Base-by-base conservation (phyloP, 2,797 vertebrate genomes). In the Dicrostonyx torquatus region DNA sequence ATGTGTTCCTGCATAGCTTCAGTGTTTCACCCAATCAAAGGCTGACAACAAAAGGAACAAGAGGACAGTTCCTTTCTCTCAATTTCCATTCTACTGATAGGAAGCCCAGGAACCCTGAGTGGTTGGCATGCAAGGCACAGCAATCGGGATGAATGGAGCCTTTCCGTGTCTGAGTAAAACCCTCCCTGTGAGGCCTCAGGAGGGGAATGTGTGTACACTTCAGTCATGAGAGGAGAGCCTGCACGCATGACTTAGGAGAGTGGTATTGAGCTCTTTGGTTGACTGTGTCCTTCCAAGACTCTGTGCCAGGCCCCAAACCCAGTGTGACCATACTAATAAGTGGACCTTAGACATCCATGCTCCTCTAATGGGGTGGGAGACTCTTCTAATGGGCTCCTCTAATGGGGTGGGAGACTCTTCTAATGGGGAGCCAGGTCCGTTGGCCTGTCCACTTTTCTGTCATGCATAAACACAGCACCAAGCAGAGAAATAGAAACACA, bases 151-250 rank as follows among this genome's bases (percentile, higher is more conserved):
- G 26, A 48, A 22, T 45, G 12, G 50, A 77, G 83, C 26, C n/a
- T n/a, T 78, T 64, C 50, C 2, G 7, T 0, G 2, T 50, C 43
- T 0, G 0, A 50, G 43, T 2, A 53, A 40, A 24, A 1, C 29
- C 20, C 31, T 40, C 14, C 48, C 22, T 5, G 0, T 1, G 11
- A 55, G 31, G 48, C 64, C 5, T 12, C 4, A 3, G 77, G 43
- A 75, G 31, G 24, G 20, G 60, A 50, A 5, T 29, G n/a, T 13
- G 24, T 1, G 0, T n/a, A 24, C 22, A 2, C 29, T 34, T 90
- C 34, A 5, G 45, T 66, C n/a, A 0, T 1, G 0, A 20, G 62
- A 68, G 55, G 3, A 48, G 24, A 64, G 7, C 18, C 29, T 1
- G 0, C 17, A 8, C 29, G 0, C 1, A 12, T n/a, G 89, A 55